Conservation (phyloP, 2,888 invertebrate genomes). For the Eilema sororculum region DNA sequence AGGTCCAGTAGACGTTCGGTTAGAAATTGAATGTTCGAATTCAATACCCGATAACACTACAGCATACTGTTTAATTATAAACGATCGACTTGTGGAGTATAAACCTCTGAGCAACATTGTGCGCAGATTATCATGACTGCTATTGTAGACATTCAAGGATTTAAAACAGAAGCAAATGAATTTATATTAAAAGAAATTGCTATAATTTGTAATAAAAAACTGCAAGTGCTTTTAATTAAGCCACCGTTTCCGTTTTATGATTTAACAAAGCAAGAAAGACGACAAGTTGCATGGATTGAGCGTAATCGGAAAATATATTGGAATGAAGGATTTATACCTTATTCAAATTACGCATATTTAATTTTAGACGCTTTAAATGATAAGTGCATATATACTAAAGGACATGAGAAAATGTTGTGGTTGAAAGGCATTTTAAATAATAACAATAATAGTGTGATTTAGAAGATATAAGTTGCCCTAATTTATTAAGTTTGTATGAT, state of each 20-base stretch:
- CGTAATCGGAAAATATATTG: neutral
- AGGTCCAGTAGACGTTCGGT: too few relatives aligned
- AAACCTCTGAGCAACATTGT: too few relatives aligned
- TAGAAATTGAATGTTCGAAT: conserved; percentile 46
- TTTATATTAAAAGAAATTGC: conserved; percentile 46
- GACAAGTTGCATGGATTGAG: conserved; percentile 33
- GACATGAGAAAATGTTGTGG: neutral
- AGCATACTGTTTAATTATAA: conserved; percentile 50
- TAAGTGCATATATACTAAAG: neutral
- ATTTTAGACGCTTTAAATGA: neutral
- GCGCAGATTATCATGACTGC: conserved; percentile 25
- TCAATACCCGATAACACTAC: conserved; percentile 42
- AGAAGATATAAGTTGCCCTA: neutral
- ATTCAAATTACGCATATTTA: too few relatives aligned
- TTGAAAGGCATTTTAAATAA: neutral
- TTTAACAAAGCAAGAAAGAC: conserved; percentile 30
- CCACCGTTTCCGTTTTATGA: conserved; percentile 37
- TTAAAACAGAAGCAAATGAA: conserved; percentile 27
- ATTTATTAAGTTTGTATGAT: neutral
- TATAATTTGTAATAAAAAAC: conserved; percentile 18
- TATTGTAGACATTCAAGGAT: conserved; percentile 33
- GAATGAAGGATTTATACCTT: neutral
- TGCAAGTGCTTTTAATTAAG: too few relatives aligned
- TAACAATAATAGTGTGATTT: neutral
- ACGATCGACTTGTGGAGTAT: too few relatives aligned